Conservation (phyloP, 2,113 vertebrate genomes). For the Jaculus jaculus region DNA sequence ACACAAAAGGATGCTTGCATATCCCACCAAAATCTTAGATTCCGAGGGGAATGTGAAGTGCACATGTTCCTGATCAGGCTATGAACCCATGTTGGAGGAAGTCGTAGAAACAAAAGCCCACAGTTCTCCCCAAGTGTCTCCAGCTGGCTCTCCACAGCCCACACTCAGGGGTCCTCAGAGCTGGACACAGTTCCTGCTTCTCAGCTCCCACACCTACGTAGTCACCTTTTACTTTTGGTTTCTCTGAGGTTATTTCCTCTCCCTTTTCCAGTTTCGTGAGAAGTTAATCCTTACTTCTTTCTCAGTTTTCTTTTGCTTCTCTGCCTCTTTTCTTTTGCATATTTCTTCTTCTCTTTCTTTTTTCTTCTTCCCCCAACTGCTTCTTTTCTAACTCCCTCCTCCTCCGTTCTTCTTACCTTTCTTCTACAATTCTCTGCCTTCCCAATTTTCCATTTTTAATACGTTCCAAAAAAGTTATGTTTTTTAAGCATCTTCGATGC, state of each 20-base stretch:
- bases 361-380: conserved; percentile 93
- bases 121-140: conserved; percentile 92
- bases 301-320: conserved; percentile 93
- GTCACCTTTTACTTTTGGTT: conserved; percentile 91
- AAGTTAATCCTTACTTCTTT: conserved; percentile 96
- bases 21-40: no score
- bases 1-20: neutral
- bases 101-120: neutral
- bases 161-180: conserved; percentile 84
- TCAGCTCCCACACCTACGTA: conserved; percentile 86
- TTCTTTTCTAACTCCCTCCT: conserved; percentile 95
- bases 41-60: neutral
- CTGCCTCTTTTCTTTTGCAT: conserved; percentile 92
- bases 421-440: conserved; percentile 98
- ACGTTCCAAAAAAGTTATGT: conserved; percentile 97
- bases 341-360: conserved; percentile 91
- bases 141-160: conserved; percentile 70
- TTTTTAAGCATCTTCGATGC: conserved; percentile 81
- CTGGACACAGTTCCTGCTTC: conserved; percentile 88
- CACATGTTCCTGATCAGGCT: accelerated
- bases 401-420: conserved; percentile 95
- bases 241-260: conserved; percentile 90
- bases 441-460: conserved; percentile 99
- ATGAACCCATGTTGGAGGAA: no score
- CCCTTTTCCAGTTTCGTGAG: conserved; percentile 96